Base-by-base conservation (phyloP, 2,888 invertebrate species). In the Iselma pallidipennis region DNA sequence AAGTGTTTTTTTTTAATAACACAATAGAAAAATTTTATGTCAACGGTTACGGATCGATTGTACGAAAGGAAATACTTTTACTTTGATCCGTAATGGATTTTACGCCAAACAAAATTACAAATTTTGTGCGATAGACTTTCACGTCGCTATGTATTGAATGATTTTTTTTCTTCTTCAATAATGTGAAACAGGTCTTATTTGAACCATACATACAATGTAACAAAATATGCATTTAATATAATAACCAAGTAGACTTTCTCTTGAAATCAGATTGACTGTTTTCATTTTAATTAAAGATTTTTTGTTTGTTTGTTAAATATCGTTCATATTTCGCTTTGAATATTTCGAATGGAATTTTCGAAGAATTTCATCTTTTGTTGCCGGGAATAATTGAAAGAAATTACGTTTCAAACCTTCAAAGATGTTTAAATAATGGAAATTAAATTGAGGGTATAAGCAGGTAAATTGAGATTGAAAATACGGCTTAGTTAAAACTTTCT, bases 381-480 rank as follows among this genome's bases (percentile, higher is more conserved):
- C 42, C 16, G 16, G 42, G n/a, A 14, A 16, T 31, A 28, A 21
- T 51, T 29, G 9, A 42, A 42, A 16, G 16, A 16, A 16, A 16
- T 16, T 2, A 16, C 12, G 12, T 29, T 29, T 16, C 16, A 6
- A 37, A 37, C 37, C 21, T 21, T 42, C 42, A 42, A 42, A 19
- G 37, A 37, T 16, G 6, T 14, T 37, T 16, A 16, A 37, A 37
- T 16, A 19, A 42, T 42, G 42, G 42, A 21, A 42, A 42, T 42
- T 19, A 42, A 42, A 42, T 42, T 42, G 19, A 21, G 42, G 42
- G 58, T 59, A 55, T 59, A 63, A 63, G 59, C 61, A 64, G 66
- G 64, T 66, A 68, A 68, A 66, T 67, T 64, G 66, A 60, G 66
- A 62, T 64, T 62, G 66, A 59, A 62, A 65, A 58, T 59, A 55